phyloP scores from a whole-genome alignment of 2,888 invertebrate genomes.

The Lottia gigantea region DNA sequence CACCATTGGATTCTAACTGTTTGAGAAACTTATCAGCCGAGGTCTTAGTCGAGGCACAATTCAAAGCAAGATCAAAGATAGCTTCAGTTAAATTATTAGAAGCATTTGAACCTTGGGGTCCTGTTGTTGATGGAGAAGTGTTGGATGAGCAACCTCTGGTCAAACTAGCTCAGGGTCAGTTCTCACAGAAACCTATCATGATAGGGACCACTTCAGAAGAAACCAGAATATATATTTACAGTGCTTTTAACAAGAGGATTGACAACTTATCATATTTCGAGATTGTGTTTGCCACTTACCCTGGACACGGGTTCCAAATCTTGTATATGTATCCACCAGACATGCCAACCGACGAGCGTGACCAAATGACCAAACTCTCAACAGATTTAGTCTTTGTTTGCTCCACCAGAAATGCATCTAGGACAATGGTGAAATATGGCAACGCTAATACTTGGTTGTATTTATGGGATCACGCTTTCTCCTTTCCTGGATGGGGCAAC shows the following conservation, averaged over 20 bases:
- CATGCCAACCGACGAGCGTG: slow-evolving; percentile 34
- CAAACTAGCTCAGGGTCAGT: slow-evolving; percentile 31
- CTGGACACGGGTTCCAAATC: slow-evolving; percentile 33
- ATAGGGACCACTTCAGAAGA: slow-evolving; percentile 53
- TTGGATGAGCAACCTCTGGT: slow-evolving; percentile 46
- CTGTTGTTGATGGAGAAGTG: slow-evolving; percentile 48
- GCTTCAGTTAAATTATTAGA: slow-evolving; percentile 53
- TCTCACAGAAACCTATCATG: slow-evolving; percentile 45
- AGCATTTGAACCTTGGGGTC: slow-evolving; percentile 56
- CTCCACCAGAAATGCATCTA: slow-evolving; percentile 40
- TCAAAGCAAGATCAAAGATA: slow-evolving; percentile 32
- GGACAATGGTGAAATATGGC: slow-evolving; percentile 25
- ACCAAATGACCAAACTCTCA: slow-evolving; percentile 30
- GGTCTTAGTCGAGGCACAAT: slow-evolving; percentile 50
- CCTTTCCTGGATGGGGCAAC: slow-evolving; percentile 49
- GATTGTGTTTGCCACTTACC: slow-evolving; percentile 40
- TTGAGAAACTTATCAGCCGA: slow-evolving; percentile 41
- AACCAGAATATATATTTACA: slow-evolving; percentile 48
- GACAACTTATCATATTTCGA: slow-evolving; percentile 33
- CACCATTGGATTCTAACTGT: slow-evolving; percentile 38
- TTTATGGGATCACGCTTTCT: slow-evolving; percentile 49
- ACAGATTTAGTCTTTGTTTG: slow-evolving; percentile 56
- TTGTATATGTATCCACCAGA: slow-evolving; percentile 39
- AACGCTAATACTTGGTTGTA: slow-evolving; percentile 38
- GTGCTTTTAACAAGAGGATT: slow-evolving; percentile 44